Evolutionary conservation across 2,797 vertebrate species (phyloP).

Genomic region (Botia kubotai): DNA sequence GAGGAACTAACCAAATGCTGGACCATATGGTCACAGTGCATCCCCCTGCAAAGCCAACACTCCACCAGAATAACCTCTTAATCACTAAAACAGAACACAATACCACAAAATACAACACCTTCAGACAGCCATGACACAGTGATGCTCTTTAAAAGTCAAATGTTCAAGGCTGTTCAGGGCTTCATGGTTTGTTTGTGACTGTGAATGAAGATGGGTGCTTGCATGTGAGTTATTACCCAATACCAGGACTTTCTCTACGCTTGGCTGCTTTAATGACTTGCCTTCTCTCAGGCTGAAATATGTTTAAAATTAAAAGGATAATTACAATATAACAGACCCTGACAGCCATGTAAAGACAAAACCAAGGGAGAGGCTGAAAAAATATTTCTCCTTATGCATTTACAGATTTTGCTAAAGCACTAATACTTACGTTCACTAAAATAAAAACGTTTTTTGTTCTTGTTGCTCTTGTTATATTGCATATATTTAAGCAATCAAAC

Average conservation of each 20-base stretch:
- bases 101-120: neutral
- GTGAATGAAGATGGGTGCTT: neutral
- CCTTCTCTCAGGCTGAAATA: conserved; percentile 60
- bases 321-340: conserved; percentile 69
- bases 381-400: neutral
- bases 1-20: conserved; percentile 41
- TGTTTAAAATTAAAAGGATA: conserved; percentile 74
- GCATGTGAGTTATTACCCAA: conserved; percentile 53
- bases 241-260: conserved; percentile 40
- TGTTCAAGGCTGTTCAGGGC: neutral
- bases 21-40: conserved; percentile 53
- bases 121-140: neutral
- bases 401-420: neutral
- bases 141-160: conserved; percentile 11
- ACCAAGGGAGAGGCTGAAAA: neutral
- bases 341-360: conserved; percentile 55
- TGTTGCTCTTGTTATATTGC: neutral
- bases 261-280: conserved; percentile 22
- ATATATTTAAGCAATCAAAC: neutral
- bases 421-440: no score
- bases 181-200: neutral
- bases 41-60: neutral
- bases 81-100: conserved; percentile 5
- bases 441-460: no score
- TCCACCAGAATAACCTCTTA: conserved; percentile 3